These are phyloP conservation scores for Nycticryphes semicollaris DNA, from an alignment of 2,113 vertebrate genomes.

Conservation along the genomic window DNA sequence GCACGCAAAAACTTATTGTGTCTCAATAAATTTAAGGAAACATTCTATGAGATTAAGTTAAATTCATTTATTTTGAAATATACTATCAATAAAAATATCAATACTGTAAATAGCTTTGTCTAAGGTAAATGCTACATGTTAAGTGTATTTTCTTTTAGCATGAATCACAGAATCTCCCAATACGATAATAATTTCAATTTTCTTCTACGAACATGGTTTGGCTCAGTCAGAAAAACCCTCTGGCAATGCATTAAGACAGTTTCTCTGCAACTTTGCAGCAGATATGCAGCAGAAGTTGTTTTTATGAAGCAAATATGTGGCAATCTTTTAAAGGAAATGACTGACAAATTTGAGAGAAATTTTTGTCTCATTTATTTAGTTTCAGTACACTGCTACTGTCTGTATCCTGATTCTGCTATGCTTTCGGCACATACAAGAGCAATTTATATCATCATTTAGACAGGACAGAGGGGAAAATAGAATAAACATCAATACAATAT, in stretches of 20 bases:
- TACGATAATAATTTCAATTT: background rate
- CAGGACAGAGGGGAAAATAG: background rate
- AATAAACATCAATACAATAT: background rate
- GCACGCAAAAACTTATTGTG: background rate
- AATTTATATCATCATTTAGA: conserved; percentile 5
- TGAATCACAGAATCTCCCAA: background rate
- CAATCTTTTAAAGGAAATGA: conserved; percentile 8
- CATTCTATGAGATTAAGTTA: background rate
- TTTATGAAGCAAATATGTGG: conserved; percentile 15
- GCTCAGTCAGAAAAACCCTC: background rate
- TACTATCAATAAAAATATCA: background rate
- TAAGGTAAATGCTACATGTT: background rate
- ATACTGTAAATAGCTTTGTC: background rate
- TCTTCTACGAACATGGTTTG: background rate
- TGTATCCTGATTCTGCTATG: background rate
- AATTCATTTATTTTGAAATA: background rate
- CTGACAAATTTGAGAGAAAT: background rate
- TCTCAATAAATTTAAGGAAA: background rate
- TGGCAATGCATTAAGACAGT: background rate
- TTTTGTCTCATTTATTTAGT: conserved; percentile 20
- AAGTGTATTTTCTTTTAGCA: background rate
- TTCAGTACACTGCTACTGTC: background rate
- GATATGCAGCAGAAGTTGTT: background rate
- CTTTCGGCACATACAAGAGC: background rate
- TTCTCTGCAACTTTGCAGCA: background rate